Conservation (phyloP, 2,113 vertebrate species). For the Alligator sinensis region DNA sequence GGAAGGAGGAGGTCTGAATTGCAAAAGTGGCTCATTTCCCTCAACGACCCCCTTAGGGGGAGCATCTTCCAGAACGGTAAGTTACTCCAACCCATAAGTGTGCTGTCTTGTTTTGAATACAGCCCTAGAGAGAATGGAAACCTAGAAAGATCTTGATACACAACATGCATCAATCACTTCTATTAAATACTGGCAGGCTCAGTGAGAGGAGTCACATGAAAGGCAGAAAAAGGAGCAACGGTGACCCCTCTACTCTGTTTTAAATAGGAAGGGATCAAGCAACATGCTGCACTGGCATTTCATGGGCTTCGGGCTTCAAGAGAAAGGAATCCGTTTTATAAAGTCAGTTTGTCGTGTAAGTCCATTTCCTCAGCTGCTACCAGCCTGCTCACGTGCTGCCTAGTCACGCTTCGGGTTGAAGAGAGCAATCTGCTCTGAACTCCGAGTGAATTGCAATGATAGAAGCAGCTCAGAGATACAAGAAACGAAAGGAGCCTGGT, state of each 20-base stretch:
- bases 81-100: accelerated
- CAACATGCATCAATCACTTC: background rate
- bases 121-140: background rate
- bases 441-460: background rate
- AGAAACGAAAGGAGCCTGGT: background rate
- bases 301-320: background rate
- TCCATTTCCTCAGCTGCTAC: background rate
- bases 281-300: background rate
- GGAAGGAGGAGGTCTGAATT: background rate
- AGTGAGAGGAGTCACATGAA: background rate
- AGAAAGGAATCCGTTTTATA: background rate
- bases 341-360: background rate
- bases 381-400: background rate
- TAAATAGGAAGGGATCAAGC: background rate
- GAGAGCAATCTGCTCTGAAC: slow-evolving; percentile 34
- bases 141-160: background rate
- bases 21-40: background rate
- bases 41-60: background rate
- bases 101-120: background rate
- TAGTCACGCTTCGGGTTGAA: background rate
- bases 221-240: background rate
- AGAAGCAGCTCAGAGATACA: background rate
- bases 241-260: background rate
- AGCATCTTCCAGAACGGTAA: accelerated
- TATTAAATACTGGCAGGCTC: background rate